These are phyloP conservation scores for Synanthedon tipuliformis DNA, from an alignment of 2,888 invertebrate genomes.

Conservation along the genomic window DNA sequence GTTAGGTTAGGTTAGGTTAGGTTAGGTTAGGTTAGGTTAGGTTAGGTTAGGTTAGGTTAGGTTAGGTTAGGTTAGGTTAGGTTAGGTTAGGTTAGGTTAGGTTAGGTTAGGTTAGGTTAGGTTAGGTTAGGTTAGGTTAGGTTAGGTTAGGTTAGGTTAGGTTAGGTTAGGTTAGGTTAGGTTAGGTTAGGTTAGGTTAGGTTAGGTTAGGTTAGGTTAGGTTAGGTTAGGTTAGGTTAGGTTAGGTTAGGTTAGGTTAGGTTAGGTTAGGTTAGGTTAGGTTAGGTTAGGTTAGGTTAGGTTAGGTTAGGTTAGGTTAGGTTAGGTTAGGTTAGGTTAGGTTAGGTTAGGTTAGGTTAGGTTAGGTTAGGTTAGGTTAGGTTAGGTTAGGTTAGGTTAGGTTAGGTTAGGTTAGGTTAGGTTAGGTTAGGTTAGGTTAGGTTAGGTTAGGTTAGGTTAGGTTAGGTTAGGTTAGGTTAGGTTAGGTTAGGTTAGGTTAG, in stretches of 20 bases:
- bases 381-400: slow-evolving; percentile 2
- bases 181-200: not conserved
- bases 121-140: not conserved
- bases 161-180: not conserved
- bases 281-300: not conserved
- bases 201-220: not conserved
- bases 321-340: slow-evolving; percentile 3
- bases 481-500: slow-evolving; percentile 3
- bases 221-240: not conserved
- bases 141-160: not conserved
- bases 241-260: not conserved
- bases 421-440: slow-evolving; percentile 2
- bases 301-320: not conserved
- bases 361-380: slow-evolving; percentile 3
- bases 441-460: slow-evolving; percentile 2
- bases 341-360: slow-evolving; percentile 2
- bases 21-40: not conserved
- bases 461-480: slow-evolving; percentile 2
- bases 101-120: not conserved
- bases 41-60: not conserved
- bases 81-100: not conserved
- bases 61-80: not conserved
- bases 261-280: not conserved
- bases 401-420: slow-evolving; percentile 2
- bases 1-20: not conserved